Conservation (phyloP, 35 echinoderm and acorn worm species). For the Patiria miniata region DNA sequence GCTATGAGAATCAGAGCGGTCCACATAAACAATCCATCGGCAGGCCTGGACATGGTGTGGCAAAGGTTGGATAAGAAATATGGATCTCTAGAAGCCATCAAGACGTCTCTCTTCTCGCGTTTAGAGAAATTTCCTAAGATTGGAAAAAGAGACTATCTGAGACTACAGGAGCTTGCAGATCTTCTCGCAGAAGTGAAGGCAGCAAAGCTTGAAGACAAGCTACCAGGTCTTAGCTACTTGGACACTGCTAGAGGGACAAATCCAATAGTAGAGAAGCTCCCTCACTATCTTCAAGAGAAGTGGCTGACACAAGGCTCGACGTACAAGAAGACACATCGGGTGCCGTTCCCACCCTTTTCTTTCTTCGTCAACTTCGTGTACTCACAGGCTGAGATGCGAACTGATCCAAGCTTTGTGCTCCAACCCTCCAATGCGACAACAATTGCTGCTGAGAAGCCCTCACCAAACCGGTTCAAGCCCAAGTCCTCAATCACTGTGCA, state of each 20-base stretch:
- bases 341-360: conserved; percentile 47
- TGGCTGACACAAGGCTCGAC: conserved; percentile 16
- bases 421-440: background rate
- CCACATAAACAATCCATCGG: background rate
- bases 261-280: background rate
- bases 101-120: background rate
- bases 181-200: background rate
- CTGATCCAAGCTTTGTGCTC: background rate
- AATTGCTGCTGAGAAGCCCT: background rate
- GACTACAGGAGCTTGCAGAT: conserved; percentile 1
- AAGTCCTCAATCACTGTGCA: background rate
- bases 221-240: background rate
- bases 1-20: conserved; percentile 16
- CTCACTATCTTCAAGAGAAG: conserved; percentile 20
- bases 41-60: conserved; percentile 36
- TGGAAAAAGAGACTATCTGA: background rate
- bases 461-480: conserved; percentile 31
- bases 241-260: conserved; percentile 17
- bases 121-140: background rate
- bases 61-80: conserved; percentile 24
- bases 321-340: conserved; percentile 44
- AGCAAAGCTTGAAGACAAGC: background rate
- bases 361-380: background rate
- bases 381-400: conserved; percentile 34
- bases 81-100: background rate